phyloP scores from a whole-genome alignment of 2,113 vertebrate genomes.

The Turdus rufiventris region DNA sequence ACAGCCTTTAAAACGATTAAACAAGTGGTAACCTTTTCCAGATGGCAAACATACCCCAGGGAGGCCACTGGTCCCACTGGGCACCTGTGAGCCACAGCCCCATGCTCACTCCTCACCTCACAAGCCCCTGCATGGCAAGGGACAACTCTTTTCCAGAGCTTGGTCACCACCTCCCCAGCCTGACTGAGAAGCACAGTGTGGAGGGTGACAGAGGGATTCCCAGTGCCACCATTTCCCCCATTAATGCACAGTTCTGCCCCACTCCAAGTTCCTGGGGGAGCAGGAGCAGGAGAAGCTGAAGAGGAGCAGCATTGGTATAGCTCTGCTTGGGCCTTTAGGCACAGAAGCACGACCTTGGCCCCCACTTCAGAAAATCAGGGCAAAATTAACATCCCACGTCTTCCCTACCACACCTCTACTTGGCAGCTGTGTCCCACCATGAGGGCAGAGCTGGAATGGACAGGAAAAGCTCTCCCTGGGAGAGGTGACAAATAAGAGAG shows the following conservation, averaged over 20 bases:
- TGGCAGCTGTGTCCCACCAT: neutral
- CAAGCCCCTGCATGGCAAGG: fast-evolving
- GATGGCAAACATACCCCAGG: neutral
- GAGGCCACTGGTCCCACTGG: neutral
- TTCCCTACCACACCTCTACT: neutral
- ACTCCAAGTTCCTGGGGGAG: neutral
- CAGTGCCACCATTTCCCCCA: neutral
- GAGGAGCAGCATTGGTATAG: neutral
- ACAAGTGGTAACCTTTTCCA: neutral
- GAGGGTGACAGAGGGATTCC: neutral
- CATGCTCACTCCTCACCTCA: fast-evolving
- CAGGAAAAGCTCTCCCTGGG: neutral
- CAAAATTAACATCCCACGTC: neutral
- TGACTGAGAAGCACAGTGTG: neutral
- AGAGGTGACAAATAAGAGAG: conserved; percentile 33
- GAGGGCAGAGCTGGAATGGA: neutral
- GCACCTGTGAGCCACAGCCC: neutral
- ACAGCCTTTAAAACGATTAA: neutral
- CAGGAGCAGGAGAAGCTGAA: neutral
- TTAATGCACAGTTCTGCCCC: neutral
- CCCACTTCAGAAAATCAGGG: neutral
- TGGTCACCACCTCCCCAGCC: neutral
- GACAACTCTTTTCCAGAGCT: neutral
- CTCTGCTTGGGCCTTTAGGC: neutral
- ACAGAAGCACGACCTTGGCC: neutral